Base-by-base conservation (phyloP, 2,888 invertebrate species). In the Tachina lurida region DNA sequence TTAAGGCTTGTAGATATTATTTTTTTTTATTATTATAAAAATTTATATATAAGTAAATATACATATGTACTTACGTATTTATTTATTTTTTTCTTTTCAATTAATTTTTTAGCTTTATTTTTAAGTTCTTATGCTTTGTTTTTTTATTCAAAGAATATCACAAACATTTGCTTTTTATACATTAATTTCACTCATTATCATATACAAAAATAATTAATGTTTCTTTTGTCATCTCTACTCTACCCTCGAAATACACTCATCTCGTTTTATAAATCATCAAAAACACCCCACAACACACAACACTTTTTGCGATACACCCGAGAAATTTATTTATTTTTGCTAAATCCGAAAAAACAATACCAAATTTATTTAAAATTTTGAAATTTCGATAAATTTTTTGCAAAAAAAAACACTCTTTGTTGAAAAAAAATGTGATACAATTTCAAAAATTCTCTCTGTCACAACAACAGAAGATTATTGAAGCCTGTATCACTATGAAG, bases 401-500 rank as follows among this genome's bases (percentile, higher is more conserved):
- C 9, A 82, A 74, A 81, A 88, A 84, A 87, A 83, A 87, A 31
- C 1, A 31, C 31, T 31, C 39, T 47, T 83, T 70, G 78, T 31
- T 31, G 86, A 77, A 86, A 70, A 84, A 87, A 87, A 84, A 88
- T 89, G 88, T 89, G 90, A 91, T 89, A 89, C 90, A 87, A 94
- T 95, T 88, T 87, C 87, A 89, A 88, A 89, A 89, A 88, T 88
- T 88, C 90, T 94, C 94, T 94, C 93, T 94, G 94, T 90, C 89
- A 90, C 90, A 92, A 91, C 90, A 91, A 92, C 96, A 96, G 97
- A 97, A 97, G 97, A 96, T 97, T 95, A 95, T 96, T 95, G 97
- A 97, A 95, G 97, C 97, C 95, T 97, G 97, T 96, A 96, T 97
- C 95, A 96, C 97, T 92, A 95, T 97, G 93, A 97, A 97, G 97